These are phyloP conservation scores for Silurus glanis DNA, from an alignment of 2,113 vertebrate genomes.

Conservation along the genomic window DNA sequence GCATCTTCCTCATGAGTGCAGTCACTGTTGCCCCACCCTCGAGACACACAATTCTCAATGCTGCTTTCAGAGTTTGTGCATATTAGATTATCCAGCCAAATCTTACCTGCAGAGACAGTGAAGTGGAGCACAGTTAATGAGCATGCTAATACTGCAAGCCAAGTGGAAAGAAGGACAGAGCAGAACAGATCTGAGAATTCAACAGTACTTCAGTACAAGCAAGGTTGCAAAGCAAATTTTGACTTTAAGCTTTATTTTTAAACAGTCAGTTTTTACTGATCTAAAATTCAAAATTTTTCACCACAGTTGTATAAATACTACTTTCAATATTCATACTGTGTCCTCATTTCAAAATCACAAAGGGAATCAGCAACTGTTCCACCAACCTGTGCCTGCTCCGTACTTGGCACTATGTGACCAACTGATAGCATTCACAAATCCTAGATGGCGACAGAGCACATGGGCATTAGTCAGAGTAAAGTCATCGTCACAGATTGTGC, in stretches of 20 bases:
- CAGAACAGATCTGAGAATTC: background rate
- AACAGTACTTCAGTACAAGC: background rate
- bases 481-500: slow-evolving; percentile 95
- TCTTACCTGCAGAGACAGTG: slow-evolving; percentile 76
- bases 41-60: slow-evolving; percentile 81
- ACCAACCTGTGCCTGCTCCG: slow-evolving; percentile 85
- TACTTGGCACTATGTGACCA: slow-evolving; percentile 98
- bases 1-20: slow-evolving; percentile 95
- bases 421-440: slow-evolving; percentile 86
- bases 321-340: background rate
- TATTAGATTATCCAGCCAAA: slow-evolving; percentile 94
- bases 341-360: background rate
- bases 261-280: background rate
- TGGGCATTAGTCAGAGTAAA: slow-evolving; percentile 88
- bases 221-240: background rate
- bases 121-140: slow-evolving; percentile 1
- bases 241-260: background rate
- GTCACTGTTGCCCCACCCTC: slow-evolving; percentile 96
- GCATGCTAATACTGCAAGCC: background rate
- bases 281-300: background rate
- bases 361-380: background rate
- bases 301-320: background rate
- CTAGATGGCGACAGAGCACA: slow-evolving; percentile 88
- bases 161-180: background rate
- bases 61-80: slow-evolving; percentile 82